Evolutionary conservation across 2,888 invertebrate genomes (phyloP).

Genomic region (Tricholauxania praeusta): DNA sequence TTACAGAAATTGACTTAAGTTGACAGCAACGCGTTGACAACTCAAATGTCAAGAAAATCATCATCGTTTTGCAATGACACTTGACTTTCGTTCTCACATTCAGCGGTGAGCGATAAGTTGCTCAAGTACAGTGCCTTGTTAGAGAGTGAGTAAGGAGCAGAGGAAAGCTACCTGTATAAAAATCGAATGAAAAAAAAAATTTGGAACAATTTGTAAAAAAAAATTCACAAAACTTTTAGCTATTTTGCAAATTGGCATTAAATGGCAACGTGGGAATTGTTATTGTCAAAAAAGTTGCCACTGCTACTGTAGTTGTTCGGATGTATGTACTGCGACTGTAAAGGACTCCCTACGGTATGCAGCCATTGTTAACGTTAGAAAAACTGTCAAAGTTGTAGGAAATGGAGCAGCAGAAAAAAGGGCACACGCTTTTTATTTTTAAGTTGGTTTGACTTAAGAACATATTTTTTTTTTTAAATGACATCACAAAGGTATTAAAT

Average conservation of each 20-base stretch:
- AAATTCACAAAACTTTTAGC: conserved; percentile 24
- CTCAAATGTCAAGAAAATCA: not conserved
- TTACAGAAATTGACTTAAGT: conserved; percentile 11
- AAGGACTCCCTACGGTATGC: too few relatives aligned
- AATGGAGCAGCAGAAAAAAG: too few relatives aligned
- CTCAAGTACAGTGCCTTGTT: not conserved
- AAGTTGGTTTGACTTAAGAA: too few relatives aligned
- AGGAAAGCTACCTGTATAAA: not conserved
- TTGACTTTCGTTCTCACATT: not conserved
- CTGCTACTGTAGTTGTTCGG: too few relatives aligned
- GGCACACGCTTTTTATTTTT: too few relatives aligned
- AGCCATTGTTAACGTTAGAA: too few relatives aligned
- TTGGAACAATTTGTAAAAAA: not conserved
- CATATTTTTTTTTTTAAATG: too few relatives aligned
- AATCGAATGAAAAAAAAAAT: not conserved
- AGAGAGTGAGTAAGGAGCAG: too few relatives aligned
- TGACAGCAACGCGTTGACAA: not conserved
- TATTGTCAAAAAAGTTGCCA: conserved; percentile 14
- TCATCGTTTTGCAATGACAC: conserved; percentile 18
- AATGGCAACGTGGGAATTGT: conserved; percentile 36
- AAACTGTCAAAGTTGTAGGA: too few relatives aligned
- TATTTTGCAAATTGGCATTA: conserved; percentile 40
- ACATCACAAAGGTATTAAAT: too few relatives aligned
- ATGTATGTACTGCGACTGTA: too few relatives aligned
- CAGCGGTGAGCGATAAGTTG: conserved; percentile 8